Evolutionary conservation across 1,140 invertebrate species (phyloP), one percentile per base, ranked within the genome.

Genomic region (Plodia interpunctella): DNA sequence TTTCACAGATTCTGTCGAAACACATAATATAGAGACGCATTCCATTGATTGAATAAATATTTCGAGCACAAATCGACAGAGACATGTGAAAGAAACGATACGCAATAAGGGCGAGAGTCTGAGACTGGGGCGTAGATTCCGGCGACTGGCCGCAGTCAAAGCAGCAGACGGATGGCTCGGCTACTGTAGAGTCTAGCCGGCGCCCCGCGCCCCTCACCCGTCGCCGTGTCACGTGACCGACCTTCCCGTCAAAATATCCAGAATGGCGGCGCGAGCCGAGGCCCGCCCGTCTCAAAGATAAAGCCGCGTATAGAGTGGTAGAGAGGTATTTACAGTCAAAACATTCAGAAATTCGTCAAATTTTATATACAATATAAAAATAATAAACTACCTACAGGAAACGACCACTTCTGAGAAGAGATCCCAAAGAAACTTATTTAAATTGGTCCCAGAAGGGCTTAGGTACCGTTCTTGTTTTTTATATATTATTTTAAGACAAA

Each of bases 231-330:
- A 91, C 90, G 90, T 92, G 91, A 92, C 87, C 92, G 92, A 93
- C 92, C 92, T 93, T 93, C 93, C 92, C 92, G 93, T 94, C 93
- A 94, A 93, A 94, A 94, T 93, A 94, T 92, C 91, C 90, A 91
- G 90, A 91, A 90, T 91, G 91, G 85, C 87, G 78, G 78, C 80
- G 78, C 76, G 75, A 80, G 72, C 70, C 74, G 70, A 70, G 78
- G 74, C 76, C 76, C 75, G 76, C 70, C 61, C 68, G 68, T 21
- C 57, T 11, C 77, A 80, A 63, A 80, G 75, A 76, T 17, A 44
- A 44, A 44, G 1, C 30, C 8, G 30, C 30, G 30, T 32, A 32
- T 32, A 32, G 30, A 32, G 21, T 25, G 21, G 21, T 25, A 1
- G 3, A 32, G 30, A 32, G 4, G 6, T 32, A 10, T 3, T 5